These are phyloP conservation scores for Melospiza melodia DNA, from an alignment of 2,113 vertebrate species.

Conservation along the genomic window DNA sequence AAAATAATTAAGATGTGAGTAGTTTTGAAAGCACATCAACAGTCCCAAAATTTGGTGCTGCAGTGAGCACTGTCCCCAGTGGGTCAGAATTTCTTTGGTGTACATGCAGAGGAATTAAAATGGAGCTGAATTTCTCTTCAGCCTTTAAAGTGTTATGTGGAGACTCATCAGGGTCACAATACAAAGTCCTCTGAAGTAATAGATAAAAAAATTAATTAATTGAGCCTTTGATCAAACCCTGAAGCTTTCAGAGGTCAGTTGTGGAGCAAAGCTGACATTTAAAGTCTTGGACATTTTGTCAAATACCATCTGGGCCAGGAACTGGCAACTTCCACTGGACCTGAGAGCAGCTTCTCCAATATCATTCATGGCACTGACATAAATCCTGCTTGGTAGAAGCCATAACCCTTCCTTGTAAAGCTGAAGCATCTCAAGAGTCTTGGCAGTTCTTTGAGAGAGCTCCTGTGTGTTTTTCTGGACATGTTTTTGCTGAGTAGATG, in stretches of 20 bases:
- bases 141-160: background rate
- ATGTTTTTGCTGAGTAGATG: background rate
- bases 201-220: background rate
- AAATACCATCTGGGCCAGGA: background rate
- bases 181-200: background rate
- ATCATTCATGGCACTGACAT: background rate
- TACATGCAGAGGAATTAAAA: fast-evolving
- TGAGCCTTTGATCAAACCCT: slow-evolving; percentile 15
- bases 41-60: background rate
- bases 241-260: background rate
- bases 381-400: background rate
- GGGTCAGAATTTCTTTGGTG: background rate
- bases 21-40: background rate
- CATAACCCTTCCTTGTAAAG: background rate
- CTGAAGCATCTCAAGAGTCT: background rate
- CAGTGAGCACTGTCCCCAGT: fast-evolving
- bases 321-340: background rate
- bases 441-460: background rate
- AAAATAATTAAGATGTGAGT: background rate
- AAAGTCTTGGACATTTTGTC: background rate
- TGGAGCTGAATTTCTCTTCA: background rate
- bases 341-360: background rate
- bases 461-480: background rate
- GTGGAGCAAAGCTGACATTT: background rate
- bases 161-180: background rate